phyloP scores from a whole-genome alignment of 2,797 vertebrate species.

The Phrynocephalus forsythii region DNA sequence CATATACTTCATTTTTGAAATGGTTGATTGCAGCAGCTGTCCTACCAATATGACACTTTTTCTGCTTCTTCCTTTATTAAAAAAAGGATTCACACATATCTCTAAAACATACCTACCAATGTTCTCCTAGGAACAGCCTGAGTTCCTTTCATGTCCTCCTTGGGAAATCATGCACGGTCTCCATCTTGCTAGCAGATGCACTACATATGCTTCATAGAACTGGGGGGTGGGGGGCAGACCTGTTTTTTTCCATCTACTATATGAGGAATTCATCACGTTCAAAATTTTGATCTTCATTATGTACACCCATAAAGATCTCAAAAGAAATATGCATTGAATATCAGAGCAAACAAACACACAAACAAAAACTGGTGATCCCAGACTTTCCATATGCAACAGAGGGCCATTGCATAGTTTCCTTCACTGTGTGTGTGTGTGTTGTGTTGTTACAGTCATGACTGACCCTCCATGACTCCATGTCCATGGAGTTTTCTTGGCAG shows the following conservation, averaged over 20 bases:
- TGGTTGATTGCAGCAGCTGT: slow-evolving; percentile 66
- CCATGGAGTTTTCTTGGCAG: no score
- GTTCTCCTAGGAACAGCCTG: neutral
- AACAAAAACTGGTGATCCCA: neutral
- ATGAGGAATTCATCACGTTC: neutral
- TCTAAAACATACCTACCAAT: neutral
- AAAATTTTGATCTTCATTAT: no score
- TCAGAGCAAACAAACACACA: neutral
- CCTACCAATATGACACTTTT: slow-evolving; percentile 18
- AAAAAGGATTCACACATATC: no score
- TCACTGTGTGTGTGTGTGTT: no score
- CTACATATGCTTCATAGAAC: no score
- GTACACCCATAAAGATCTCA: no score
- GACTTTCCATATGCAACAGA: neutral
- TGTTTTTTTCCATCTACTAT: neutral
- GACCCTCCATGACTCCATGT: no score
- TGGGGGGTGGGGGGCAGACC: neutral
- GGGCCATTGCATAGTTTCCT: neutral
- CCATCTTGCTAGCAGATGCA: no score
- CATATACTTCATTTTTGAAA: slow-evolving; percentile 63
- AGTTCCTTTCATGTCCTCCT: neutral
- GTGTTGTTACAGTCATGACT: no score
- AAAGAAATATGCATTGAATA: no score
- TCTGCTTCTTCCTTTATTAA: slow-evolving; percentile 50
- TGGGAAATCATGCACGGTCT: neutral